Conservation (phyloP, 2,888 invertebrate genomes). For the Hedya salicella region DNA sequence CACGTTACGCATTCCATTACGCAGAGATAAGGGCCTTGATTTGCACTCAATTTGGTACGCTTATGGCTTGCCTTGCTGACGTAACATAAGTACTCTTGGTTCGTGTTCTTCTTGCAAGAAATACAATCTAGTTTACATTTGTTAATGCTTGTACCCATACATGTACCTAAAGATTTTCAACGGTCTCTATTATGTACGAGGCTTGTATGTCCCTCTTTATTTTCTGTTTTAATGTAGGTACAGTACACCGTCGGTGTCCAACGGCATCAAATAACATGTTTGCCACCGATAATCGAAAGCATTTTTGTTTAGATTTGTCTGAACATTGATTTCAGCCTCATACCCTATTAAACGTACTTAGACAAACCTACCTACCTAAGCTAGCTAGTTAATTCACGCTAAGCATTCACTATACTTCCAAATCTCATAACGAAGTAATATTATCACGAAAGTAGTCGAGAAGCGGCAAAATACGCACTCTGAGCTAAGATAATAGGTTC, state of each 20-base stretch:
- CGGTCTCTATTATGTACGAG: neutral
- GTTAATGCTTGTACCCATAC: neutral
- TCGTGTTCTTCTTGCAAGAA: slow-evolving; percentile 5
- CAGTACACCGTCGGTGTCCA: no score
- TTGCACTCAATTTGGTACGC: slow-evolving; percentile 56
- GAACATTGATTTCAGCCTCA: no score
- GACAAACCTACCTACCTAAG: no score
- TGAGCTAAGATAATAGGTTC: slow-evolving; percentile 24
- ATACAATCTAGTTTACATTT: slow-evolving; percentile 6
- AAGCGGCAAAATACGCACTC: slow-evolving; percentile 9
- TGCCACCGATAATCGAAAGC: no score
- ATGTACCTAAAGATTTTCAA: neutral
- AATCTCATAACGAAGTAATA: neutral
- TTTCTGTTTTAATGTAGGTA: no score
- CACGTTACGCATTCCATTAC: slow-evolving; percentile 77
- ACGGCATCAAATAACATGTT: no score
- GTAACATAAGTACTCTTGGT: slow-evolving; percentile 22
- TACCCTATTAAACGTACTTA: no score
- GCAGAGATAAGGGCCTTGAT: slow-evolving; percentile 74
- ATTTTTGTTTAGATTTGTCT: no score
- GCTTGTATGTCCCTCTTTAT: no score
- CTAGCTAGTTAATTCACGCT: no score
- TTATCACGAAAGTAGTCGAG: neutral
- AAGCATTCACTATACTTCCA: neutral
- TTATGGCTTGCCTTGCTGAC: slow-evolving; percentile 29